A percentile compares a stretch with the other conserved stretches of the same genome.
phyloP scores from a whole-genome alignment of 2,888 invertebrate genomes.

The Polymixis lichenea region DNA sequence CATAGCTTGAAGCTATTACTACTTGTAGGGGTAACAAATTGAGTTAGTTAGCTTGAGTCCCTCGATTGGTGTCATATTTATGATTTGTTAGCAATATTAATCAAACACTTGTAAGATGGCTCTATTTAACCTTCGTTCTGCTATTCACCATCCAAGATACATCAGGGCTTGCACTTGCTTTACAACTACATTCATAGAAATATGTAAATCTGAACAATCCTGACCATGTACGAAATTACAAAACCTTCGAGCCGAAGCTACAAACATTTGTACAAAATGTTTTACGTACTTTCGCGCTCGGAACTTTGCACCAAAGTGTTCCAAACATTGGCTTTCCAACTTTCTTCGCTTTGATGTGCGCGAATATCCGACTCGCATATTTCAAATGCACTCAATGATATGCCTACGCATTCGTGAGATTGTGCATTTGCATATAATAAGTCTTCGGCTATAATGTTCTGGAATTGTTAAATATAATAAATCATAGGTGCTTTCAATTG shows the following conservation, averaged over 20 bases:
- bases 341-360: constrained; percentile 62
- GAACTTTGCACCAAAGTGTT: constrained; percentile 46
- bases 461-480: constrained; percentile 41
- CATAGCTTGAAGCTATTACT: constrained; percentile 45
- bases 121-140: constrained; percentile 8
- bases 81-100: constrained; percentile 39
- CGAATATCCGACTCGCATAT: constrained; percentile 60
- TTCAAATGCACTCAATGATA: constrained; percentile 56
- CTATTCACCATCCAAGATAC: not conserved
- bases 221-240: constrained; percentile 31
- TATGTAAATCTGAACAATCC: constrained; percentile 42
- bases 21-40: constrained; percentile 44
- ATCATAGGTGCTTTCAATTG: constrained; percentile 53
- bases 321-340: constrained; percentile 62
- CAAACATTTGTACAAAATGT: constrained; percentile 62
- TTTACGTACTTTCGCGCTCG: constrained; percentile 51
- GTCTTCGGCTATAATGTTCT: constrained; percentile 46
- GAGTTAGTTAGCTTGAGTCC: constrained; percentile 26
- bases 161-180: constrained; percentile 11
- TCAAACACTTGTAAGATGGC: constrained; percentile 14
- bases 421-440: constrained; percentile 57
- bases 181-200: constrained; percentile 23
- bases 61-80: constrained; percentile 6
- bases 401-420: constrained; percentile 56
- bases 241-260: constrained; percentile 25